Evolutionary conservation across 2,797 vertebrate genomes (phyloP).

Genomic region (Phylloscopus collybita): DNA sequence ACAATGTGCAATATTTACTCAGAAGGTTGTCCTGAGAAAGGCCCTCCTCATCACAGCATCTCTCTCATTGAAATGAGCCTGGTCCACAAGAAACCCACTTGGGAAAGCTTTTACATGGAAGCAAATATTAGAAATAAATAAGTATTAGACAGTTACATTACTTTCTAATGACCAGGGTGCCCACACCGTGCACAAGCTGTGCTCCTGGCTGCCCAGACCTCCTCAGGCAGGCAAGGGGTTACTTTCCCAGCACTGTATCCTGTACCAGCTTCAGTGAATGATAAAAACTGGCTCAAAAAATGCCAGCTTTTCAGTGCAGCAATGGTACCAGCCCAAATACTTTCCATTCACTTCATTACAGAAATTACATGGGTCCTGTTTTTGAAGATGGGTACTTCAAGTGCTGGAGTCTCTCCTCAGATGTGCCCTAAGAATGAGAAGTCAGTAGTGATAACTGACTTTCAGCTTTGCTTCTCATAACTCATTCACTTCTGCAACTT

Average conservation of each 20-base stretch:
- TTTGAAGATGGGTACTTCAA: background rate
- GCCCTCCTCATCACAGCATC: background rate
- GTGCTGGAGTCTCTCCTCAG: background rate
- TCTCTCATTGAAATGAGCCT: background rate
- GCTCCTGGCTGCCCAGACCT: background rate
- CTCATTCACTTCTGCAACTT: background rate
- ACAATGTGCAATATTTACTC: background rate
- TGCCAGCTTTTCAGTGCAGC: background rate
- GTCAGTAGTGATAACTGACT: background rate
- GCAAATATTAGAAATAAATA: background rate
- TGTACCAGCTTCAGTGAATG: background rate
- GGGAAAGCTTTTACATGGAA: background rate
- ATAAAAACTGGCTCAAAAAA: background rate
- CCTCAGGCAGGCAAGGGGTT: background rate
- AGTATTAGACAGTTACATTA: background rate
- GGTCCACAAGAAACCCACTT: background rate
- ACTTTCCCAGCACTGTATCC: background rate
- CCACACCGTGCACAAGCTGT: rapidly evolving
- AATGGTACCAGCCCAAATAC: background rate
- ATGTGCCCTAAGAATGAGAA: background rate
- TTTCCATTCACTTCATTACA: background rate
- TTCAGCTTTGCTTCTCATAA: conserved; percentile 2
- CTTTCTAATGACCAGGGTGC: background rate
- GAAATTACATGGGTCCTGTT: background rate
- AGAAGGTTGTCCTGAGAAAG: background rate